Base-by-base conservation (phyloP, 2,113 vertebrate species). In the Siniperca chuatsi region DNA sequence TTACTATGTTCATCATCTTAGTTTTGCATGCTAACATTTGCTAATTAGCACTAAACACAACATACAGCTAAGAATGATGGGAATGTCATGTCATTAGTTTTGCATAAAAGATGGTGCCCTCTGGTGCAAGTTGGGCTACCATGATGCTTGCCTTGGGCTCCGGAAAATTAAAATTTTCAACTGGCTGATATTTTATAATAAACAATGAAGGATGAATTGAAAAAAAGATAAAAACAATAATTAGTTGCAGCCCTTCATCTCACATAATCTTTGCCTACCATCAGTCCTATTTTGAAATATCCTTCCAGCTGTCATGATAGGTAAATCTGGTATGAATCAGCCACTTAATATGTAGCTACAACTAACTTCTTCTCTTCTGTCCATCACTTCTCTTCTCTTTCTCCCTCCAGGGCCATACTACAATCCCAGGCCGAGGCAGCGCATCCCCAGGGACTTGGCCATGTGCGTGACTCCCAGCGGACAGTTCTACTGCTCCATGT, bases 401-500 rank as follows among this genome's bases (percentile, higher is more conserved):
- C 8, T 11, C 33, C 61, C 61, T 20, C 13, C 92, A 99, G 98
- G 98, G 79, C 98, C 98, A 5, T 99, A 99, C 92, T 99, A 97
- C 95, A 98, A 97, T 91, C 97, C 98, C 0, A 97, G 98, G 25
- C 98, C 98, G 0, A 96, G 98, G 60, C 98, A 99, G 94, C 96
- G 97, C 68, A 99, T 99, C 85, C 98, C 98, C 4, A 96, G 98
- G 0, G 98, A 99, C 89, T 94, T 99, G 75, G 98, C 98, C 84
- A 99, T 99, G 98, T 99, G 98, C 0, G 98, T 99, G 75, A 99
- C 98, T 1, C 98, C 98, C 83, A 99, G 98, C 0, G 98, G 98
- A 52, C 98, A 98, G 95, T 99, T 98, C 95, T 99, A 99, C 95
- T 99, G 98, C 92, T 99, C 98, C 78, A 99, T 99, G 98, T 99